Base-by-base conservation (phyloP, 2,113 vertebrate species). In the Stegostoma tigrinum region DNA sequence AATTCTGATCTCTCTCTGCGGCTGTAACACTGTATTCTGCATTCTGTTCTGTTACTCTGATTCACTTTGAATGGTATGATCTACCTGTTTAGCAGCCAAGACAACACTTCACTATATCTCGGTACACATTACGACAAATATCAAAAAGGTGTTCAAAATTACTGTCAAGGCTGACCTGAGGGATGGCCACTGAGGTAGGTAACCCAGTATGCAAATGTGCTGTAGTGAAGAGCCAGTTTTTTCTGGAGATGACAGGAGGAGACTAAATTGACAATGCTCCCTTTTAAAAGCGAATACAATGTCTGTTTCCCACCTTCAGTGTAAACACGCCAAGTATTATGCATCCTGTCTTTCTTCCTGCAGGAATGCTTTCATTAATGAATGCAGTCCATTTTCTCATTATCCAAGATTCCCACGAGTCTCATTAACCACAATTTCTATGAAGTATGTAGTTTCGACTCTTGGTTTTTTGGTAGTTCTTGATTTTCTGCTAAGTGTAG, bases 401-500 rank as follows among this genome's bases (percentile, higher is more conserved):
- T 15, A 52, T n/a, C 87, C 87, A 64, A 90, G 87, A 52, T n/a
- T 61, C 24, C 24, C 21, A 15, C 27, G 0, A 42, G 38, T 45
- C 64, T 30, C n/a, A 94, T 19, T 70, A 45, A 27, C 66, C 14
- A 24, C 10, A 3, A 27, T 68, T 4, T 70, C 96, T 97, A 97
- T 42, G 89, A 96, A 0, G 97, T 97, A 85, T 98, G 97, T 0
- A 98, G 97, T 91, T 98, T 99, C 64, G 98, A 97, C 85, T 98
- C 98, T 3, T 99, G 98, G 96, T 98, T 98, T 97, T 99, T 89
- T 96, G 98, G 97, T 61, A 98, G 97, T 89, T 98, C 98, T 3
- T 99, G 98, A 96, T 98, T 99, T 97, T 99, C 98, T 0, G 99
- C 99, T 97, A 99, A 96, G 96, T 99, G 98, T 96, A 99, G 97